phyloP scores from a whole-genome alignment of 2,797 vertebrate species.

The Gallirallus australis region DNA sequence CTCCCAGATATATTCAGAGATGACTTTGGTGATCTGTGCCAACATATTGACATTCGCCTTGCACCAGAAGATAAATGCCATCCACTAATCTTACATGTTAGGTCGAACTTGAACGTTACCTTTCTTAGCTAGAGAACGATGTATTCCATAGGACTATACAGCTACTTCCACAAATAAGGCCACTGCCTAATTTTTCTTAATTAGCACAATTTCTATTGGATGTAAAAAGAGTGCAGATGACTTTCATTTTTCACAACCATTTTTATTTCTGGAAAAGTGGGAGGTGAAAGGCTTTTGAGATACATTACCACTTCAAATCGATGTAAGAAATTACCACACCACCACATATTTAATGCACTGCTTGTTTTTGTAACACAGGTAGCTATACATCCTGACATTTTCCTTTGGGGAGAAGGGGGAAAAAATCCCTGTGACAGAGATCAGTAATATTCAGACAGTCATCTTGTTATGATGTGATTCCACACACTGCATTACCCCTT shows the following conservation, averaged over 20 bases:
- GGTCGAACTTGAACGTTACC: neutral
- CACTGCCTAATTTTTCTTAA: neutral
- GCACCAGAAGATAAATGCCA: conserved; percentile 17
- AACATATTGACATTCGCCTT: neutral
- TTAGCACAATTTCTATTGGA: neutral
- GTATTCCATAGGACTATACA: neutral
- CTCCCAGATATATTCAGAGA: neutral
- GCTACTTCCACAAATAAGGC: neutral
- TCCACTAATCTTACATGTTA: neutral
- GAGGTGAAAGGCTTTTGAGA: neutral
- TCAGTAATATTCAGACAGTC: neutral
- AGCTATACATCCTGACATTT: neutral
- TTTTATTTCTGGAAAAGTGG: neutral
- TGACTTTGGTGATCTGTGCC: neutral
- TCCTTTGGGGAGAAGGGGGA: neutral
- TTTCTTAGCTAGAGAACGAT: neutral
- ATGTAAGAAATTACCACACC: neutral
- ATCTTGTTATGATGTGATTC: neutral
- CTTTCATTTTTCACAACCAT: neutral
- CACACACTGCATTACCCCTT: neutral
- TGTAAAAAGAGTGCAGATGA: neutral
- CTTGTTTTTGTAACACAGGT: neutral
- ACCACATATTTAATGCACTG: neutral
- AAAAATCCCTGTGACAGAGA: neutral
- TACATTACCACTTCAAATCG: neutral